These are phyloP conservation scores for Eilema sororculum DNA, from an alignment of 2,888 invertebrate species.

Conservation along the genomic window DNA sequence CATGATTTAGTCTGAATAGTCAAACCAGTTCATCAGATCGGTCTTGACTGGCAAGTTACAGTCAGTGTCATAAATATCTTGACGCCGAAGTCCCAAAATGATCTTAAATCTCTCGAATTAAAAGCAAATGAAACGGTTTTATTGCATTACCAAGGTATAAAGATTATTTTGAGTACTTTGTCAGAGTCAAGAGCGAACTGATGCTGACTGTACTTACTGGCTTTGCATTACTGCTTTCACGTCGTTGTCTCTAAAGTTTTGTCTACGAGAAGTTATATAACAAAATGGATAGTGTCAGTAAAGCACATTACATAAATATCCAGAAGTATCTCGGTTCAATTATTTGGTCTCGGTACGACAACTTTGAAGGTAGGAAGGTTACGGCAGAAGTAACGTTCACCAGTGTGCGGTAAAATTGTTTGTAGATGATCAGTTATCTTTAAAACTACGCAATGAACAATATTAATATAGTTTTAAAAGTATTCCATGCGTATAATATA, in stretches of 20 bases:
- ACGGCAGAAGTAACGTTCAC: neutral
- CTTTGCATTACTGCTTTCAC: slow-evolving; percentile 45
- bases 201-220: slow-evolving; percentile 22
- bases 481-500: neutral
- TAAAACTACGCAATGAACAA: neutral
- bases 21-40: slow-evolving; percentile 22
- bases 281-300: slow-evolving; percentile 12
- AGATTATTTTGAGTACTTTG: no score
- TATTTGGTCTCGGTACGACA: neutral
- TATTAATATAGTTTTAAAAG: neutral
- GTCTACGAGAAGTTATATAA: slow-evolving; percentile 16
- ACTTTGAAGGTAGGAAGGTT: slow-evolving; percentile 6
- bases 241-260: slow-evolving; percentile 26
- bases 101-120: no score
- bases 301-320: slow-evolving; percentile 36
- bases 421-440: neutral
- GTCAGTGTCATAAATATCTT: no score
- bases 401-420: neutral
- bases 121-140: no score
- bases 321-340: slow-evolving; percentile 16
- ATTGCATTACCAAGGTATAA: no score
- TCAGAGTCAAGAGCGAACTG: no score
- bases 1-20: slow-evolving; percentile 36
- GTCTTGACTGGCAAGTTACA: no score
- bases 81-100: no score